Base-by-base conservation (phyloP, 2,888 invertebrate species). In the Polydrusus pterygomalis region DNA sequence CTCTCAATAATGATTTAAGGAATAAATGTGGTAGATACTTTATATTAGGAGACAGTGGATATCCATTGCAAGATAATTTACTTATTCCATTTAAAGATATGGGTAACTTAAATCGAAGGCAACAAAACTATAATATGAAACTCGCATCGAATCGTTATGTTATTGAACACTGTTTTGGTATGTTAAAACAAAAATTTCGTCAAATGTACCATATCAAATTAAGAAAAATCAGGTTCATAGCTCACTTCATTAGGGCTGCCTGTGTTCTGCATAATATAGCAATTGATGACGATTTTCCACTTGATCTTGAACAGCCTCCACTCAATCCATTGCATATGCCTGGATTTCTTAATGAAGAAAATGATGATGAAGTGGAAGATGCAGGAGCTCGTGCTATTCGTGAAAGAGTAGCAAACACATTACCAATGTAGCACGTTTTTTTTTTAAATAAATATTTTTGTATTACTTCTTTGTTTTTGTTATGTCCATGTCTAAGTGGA, bases 111-210 rank as follows among this genome's bases (percentile, higher is more conserved):
- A 70, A 60, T 13, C 8, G 7, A 30, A 56, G 11, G 6, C 25
- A 77, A 51, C 47, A 20, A 65, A 65, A 65, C 13, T 65, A 25
- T 20, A 65, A 65, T 20, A 3, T n/a, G 8, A 43, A 40, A 60
- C 54, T 77, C 25, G 54, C 54, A 8, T 17, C 49, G 11, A 60
- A 64, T 68, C 60, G 68, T 18, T 15, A 54, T 43, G 9, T 51
- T 6, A 73, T 78, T 34, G 75, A 78, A 60, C 77, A 77, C 58
- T 43, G 43, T 13, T 72, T 77, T 64, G 75, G 77, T 0, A 63
- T 77, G 18, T 54, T 77, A 30, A 77, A 75, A 65, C 77, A 75
- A 68, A 71, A 51, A 54, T 77, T 75, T 58, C n/a, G 77, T 20
- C 71, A 75, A 51, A 49, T 77, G 11, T 70, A 71, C 18, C 71